Evolutionary conservation across 1,140 invertebrate species (phyloP), one percentile per base, ranked within the genome.

Genomic region (Mamestra configurata): DNA sequence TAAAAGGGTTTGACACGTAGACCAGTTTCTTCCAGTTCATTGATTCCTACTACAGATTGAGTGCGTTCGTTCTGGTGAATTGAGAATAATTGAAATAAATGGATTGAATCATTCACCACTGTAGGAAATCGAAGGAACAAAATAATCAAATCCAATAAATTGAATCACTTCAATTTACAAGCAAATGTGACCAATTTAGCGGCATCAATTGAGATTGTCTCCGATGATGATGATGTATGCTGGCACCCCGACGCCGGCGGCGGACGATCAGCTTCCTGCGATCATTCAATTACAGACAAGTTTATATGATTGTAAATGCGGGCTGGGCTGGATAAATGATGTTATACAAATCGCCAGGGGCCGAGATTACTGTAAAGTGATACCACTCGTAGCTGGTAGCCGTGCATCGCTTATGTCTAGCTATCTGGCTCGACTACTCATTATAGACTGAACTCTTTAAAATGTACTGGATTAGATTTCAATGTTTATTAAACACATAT

Each of bases 121-220:
- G 27, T 22, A 55, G 40, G 22, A 61, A 49, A 61, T 76, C 73
- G 55, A 76, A 76, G 73, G 55, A 76, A 76, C 55, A 76, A 22
- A 24, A 53, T 68, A 77, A 77, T 77, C 75, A 77, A 68, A 77
- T 77, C 27, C 46, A 77, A 66, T 77, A 77, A 77, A 77, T 77
- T 77, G 59, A 77, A 77, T 77, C 59, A 64, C 73, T 77, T 49
- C 57, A 76, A 76, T 76, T 59, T 64, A 77, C 0, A 76, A 61
- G n/a, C 46, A 40, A 71, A 51, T 77, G 76, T 83, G 81, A 81
- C 82, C 88, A 88, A 89, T 90, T 87, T 81, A 82, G 73, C 81
- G 70, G 77, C 76, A 27, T 81, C 85, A 92, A 92, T 93, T 93
- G 89, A 84, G 79, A 73, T 76, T 88, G 91, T 91, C 89, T 79